Percentiles rank a stretch among this genome's conserved stretches.
phyloP scores from a whole-genome alignment of 1,140 invertebrate genomes.

The Papilio machaon region DNA sequence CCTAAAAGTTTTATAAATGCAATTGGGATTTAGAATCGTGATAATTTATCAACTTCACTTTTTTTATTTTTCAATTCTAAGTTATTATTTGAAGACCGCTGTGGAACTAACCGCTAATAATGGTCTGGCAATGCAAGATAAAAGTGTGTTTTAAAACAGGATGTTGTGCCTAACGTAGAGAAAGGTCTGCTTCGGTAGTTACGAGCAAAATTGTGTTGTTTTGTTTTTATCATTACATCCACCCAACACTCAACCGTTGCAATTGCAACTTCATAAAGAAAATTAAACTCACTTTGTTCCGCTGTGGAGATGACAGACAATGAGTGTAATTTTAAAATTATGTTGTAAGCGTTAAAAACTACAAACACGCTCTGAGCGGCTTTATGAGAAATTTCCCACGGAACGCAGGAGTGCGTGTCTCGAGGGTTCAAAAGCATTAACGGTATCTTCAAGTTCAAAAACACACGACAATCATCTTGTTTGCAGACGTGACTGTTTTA shows the following conservation, averaged over 20 bases:
- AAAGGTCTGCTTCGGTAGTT: too few relatives aligned
- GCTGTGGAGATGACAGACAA: slow-evolving; percentile 45
- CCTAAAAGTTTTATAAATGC: too few relatives aligned
- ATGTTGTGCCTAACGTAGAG: too few relatives aligned
- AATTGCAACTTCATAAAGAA: slow-evolving; percentile 47
- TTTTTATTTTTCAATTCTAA: too few relatives aligned
- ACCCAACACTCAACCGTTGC: neutral
- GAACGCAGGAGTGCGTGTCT: slow-evolving; percentile 43
- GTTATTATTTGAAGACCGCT: too few relatives aligned
- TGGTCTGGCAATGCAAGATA: too few relatives aligned
- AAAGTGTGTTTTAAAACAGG: too few relatives aligned
- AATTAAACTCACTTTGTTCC: slow-evolving; percentile 49
- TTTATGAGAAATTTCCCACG: slow-evolving; percentile 64
- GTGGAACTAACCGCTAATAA: too few relatives aligned
- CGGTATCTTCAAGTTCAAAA: slow-evolving; percentile 39
- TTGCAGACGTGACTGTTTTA: neutral
- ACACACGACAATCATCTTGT: neutral
- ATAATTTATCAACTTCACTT: too few relatives aligned
- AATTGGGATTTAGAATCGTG: too few relatives aligned
- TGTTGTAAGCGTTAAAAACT: slow-evolving; percentile 45
- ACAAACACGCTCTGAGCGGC: slow-evolving; percentile 40
- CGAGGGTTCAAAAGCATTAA: slow-evolving; percentile 46
- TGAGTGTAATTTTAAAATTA: slow-evolving; percentile 56
- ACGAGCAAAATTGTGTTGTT: too few relatives aligned
- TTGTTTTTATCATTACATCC: neutral